Evolutionary conservation across 2,113 vertebrate genomes (phyloP), one percentile per base, ranked within the genome.

Genomic region (Mellivora capensis): DNA sequence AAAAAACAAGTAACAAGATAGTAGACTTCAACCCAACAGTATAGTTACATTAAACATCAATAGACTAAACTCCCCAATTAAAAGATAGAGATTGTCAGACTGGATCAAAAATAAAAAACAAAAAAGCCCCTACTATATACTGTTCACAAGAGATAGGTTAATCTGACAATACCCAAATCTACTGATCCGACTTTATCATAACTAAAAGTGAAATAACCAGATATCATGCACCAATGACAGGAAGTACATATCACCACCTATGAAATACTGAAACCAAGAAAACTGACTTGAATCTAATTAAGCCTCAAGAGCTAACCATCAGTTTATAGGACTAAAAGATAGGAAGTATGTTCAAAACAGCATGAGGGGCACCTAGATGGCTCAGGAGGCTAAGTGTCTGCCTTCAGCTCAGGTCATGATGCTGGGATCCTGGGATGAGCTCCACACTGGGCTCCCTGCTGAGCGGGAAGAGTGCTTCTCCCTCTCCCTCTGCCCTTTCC

Each of bases 271-370:
- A n/a, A n/a, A n/a, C 34, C 62, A 88, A 94, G 54, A 90, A 93
- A 91, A 93, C 4, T 37, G 57, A 82, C 57, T n/a, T 96, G 76
- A 96, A 74, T 64, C 92, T 37, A 64, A 87, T 29, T 95, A 74
- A 82, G 64, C 29, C 54, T 64, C 8, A 88, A 88, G 47, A 79
- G 34, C 23, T 61, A 85, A 90, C 49, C 44, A 71, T n/a, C 85
- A 7, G 4, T 83, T 83, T 82, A 74, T 8, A 96, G 15, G 47
- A 87, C 62, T 81, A 91, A 72, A 74, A 69, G 2, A 47, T 31
- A 54, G 18, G 76, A 37, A 67, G 62, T 67, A 74, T 20, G 39
- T 74, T 92, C 42, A 92, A 92, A 64, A 64, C 13, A 64, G 61
- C 29, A 54, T 54, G 52, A 54, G 52, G 52, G 52, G 17, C 52